Conservation (phyloP, 2,113 vertebrate species). For the Pituophis catenifer region DNA sequence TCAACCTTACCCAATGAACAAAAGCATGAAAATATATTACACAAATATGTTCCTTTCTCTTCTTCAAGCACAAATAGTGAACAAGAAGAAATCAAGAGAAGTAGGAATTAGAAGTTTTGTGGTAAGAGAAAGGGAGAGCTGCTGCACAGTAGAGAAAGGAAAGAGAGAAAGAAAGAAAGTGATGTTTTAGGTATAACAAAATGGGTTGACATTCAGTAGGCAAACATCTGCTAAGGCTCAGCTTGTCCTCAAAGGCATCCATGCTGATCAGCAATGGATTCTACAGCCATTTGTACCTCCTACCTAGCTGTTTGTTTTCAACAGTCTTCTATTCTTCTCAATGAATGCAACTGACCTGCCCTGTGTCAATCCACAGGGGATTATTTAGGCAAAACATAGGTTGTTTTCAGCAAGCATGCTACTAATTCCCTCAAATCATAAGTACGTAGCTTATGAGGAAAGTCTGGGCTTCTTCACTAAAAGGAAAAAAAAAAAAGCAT, state of each 20-base stretch:
- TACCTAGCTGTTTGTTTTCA: neutral
- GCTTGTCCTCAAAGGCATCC: neutral
- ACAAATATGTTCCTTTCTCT: neutral
- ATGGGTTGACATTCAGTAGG: neutral
- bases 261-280: neutral
- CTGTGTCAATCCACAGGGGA: neutral
- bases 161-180: neutral
- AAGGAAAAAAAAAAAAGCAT: neutral
- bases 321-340: neutral
- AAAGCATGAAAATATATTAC: neutral
- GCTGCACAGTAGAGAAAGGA: neutral
- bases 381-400: neutral
- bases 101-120: neutral
- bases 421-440: neutral
- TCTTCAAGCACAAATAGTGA: neutral
- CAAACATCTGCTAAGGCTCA: neutral
- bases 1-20: neutral
- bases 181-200: neutral
- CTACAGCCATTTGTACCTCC: neutral
- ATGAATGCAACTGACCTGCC: neutral
- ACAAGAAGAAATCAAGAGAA: neutral
- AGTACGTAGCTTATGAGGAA: neutral
- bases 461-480: neutral
- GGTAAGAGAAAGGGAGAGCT: neutral
- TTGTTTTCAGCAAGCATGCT: neutral